Conservation (phyloP, 2,113 vertebrate species). For the Pelusios castaneus region DNA sequence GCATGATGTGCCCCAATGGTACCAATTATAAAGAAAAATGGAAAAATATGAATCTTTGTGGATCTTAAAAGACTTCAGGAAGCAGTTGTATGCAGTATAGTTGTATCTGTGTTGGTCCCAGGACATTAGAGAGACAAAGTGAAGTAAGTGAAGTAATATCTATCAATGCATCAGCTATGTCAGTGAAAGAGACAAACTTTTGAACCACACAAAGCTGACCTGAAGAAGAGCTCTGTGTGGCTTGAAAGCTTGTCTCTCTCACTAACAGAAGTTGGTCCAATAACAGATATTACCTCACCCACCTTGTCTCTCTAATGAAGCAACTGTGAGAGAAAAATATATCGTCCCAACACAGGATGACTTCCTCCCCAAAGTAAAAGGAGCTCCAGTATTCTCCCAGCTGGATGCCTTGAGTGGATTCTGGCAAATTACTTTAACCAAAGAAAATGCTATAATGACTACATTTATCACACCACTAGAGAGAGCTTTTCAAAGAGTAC, state of each 20-base stretch:
- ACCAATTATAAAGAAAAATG: neutral
- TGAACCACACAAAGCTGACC: no score
- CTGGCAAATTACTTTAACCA: neutral
- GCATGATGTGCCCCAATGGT: neutral
- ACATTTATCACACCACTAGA: neutral
- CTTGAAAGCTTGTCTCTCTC: neutral
- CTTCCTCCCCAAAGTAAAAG: neutral
- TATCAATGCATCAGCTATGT: no score
- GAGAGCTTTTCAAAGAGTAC: neutral
- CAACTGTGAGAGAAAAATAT: no score
- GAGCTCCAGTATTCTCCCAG: neutral
- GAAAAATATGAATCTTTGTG: neutral
- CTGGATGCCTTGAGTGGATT: neutral
- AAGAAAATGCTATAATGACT: neutral
- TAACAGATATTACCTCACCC: no score
- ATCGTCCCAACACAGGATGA: no score
- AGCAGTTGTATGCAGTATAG: neutral
- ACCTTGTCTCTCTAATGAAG: no score
- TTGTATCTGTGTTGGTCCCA: neutral
- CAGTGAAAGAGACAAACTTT: no score
- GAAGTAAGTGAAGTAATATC: neutral
- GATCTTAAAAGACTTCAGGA: neutral
- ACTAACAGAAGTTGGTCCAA: no score
- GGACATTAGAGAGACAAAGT: neutral
- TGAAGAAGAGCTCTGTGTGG: neutral